Base-by-base conservation (phyloP, 1,140 invertebrate species). In the Antheraea pernyi region DNA sequence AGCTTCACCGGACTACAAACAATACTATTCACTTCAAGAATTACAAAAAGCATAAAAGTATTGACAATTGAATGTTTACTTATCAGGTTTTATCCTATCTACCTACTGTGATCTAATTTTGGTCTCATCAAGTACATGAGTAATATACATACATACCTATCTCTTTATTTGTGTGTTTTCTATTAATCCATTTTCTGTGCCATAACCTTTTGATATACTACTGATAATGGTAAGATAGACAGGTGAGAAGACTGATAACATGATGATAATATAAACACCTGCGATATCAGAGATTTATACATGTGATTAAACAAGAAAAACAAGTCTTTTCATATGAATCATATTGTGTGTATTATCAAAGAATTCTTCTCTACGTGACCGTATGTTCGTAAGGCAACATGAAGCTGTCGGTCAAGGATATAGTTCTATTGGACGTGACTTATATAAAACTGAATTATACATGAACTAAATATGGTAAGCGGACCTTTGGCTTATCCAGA, bases 371-470 rank as follows among this genome's bases (percentile, higher is more conserved):
- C 18, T 65, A 48, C 39, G 64, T 65, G 64, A 65, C 39, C 16
- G 46, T 65, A 48, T 71, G 69, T 77, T 72, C 71, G 61, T 70
- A 70, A 53, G 70, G 72, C 48, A 77, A 66, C 42, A 71, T 63
- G 67, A 72, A 67, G 65, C 65, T 63, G 46, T 53, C 46, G 48
- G 59, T 65, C 78, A 82, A 78, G 78, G 78, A 70, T 72, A 67
- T 68, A 46, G 67, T 63, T 68, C 71, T 53, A 53, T 76, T 67
- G 73, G 65, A 69, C 60, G 69, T 76, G 77, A 75, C 67, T 16
- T 53, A 53, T 53, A 53, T n/a, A 6, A 53, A 13, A 48, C 75
- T 84, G 78, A 86, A 86, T 86, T 79, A 86, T 79, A 82, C 78
- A 82, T 80, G 59, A 76, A 53, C 37, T 30, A 30, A 53, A 53